Base-by-base conservation (phyloP, 2,113 vertebrate species). In the Menidia beryllina region DNA sequence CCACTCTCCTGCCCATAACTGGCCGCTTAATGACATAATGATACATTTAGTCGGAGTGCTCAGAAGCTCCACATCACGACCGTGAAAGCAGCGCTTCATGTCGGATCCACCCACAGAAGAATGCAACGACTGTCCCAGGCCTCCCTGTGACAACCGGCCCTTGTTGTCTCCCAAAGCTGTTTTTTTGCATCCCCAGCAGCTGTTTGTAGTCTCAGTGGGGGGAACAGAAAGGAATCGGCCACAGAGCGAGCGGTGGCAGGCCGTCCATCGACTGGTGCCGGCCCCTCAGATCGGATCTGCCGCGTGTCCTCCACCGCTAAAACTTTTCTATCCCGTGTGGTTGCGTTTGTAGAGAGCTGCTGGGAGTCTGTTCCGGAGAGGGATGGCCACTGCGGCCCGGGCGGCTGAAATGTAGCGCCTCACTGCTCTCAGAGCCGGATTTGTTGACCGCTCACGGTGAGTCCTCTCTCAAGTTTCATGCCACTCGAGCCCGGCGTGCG, bases 391-490 rank as follows among this genome's bases (percentile, higher is more conserved):
- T 52, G 72, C 60, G 81, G 79, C 58, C 77, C 75, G 51, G 55
- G 62, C 54, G 21, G 77, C 67, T 47, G 86, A 86, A 70, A 88
- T 89, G 82, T 90, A 83, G 86, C 54, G 36, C 77, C 77, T 83
- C 69, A 0, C 75, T 86, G 87, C 72, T 80, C 70, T 85, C 56
- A 60, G 75, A 88, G 81, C 71, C 57, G 50, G 77, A 89, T 86
- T 86, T 83, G 72, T 87, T 67, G 77, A 82, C 83, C 73, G 36
- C 82, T 81, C 78, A 88, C 85, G 91, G 91, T 91, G 83, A 91
- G 88, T 87, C 79, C 34, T 47, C 36, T 41, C 58, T 65, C 49
- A 43, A 47, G 59, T 75, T 87, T 77, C 66, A 67, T 3, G 27
- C 19, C 51, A 62, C 63, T 64, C 59, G 27, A 76, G 63, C 62